A percentile compares a stretch with the other conserved stretches of the same genome.
Conservation (phyloP, 53 echinoderm and acorn worm genomes). For the Crossaster papposus region DNA sequence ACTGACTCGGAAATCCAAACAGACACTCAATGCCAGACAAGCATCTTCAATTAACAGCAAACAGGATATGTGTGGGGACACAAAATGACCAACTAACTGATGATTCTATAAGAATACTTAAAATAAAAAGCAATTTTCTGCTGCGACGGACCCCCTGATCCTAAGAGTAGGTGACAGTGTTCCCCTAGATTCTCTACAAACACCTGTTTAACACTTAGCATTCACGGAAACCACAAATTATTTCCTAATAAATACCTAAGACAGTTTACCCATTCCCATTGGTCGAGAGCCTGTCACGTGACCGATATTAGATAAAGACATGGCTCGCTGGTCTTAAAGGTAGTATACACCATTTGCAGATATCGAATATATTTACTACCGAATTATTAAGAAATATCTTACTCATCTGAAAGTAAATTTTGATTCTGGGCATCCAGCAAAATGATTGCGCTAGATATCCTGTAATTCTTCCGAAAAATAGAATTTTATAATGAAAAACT, state of each 20-base stretch:
- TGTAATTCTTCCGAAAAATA: too few relatives aligned
- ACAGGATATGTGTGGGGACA: neutral
- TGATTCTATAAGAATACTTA: neutral
- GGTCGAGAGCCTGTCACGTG: too few relatives aligned
- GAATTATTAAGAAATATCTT: neutral
- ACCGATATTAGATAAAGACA: too few relatives aligned
- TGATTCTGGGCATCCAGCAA: too few relatives aligned
- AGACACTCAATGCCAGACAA: neutral
- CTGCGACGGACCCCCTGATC: neutral
- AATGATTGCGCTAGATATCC: too few relatives aligned
- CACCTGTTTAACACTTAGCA: constrained; percentile 13
- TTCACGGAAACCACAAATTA: constrained; percentile 24
- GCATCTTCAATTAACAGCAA: neutral
- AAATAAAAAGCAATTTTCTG: neutral
- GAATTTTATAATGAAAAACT: too few relatives aligned
- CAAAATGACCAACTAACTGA: neutral
- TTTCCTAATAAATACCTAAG: too few relatives aligned
- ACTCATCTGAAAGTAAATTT: too few relatives aligned
- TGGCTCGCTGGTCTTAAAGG: too few relatives aligned
- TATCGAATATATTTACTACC: too few relatives aligned
- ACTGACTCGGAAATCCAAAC: neutral
- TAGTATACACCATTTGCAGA: too few relatives aligned
- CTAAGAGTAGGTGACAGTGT: neutral
- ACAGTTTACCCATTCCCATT: too few relatives aligned
- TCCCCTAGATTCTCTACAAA: neutral